Evolutionary conservation across 2,888 invertebrate genomes (phyloP).

Genomic region (Xylocampa areola): DNA sequence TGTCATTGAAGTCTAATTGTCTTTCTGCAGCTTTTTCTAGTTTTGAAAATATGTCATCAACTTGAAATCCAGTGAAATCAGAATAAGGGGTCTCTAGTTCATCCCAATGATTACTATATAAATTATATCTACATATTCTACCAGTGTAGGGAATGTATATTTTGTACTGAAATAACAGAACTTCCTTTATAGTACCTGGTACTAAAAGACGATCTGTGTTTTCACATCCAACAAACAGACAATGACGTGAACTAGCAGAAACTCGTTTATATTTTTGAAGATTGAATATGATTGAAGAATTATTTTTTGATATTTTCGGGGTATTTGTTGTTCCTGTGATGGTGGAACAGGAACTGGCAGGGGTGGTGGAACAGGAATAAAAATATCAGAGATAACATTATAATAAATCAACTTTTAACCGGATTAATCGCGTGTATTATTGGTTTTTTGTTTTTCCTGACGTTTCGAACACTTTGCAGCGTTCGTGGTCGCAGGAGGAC

Average conservation of each 20-base stretch:
- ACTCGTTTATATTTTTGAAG: conserved; percentile 1
- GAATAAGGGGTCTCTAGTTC: background rate
- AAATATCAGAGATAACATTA: too few species aligned
- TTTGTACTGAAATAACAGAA: background rate
- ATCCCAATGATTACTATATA: conserved; percentile 1
- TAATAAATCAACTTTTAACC: too few species aligned
- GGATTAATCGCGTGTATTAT: too few species aligned
- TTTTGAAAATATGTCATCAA: background rate
- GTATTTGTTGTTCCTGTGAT: too few species aligned
- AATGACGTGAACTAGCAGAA: background rate
- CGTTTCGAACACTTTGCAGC: too few species aligned
- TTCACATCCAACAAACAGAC: background rate
- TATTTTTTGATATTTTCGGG: too few species aligned
- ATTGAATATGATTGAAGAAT: too few species aligned
- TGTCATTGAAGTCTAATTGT: background rate
- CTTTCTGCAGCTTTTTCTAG: background rate
- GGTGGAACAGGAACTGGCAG: too few species aligned
- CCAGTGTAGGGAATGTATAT: background rate
- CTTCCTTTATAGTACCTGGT: background rate
- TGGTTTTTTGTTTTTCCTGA: too few species aligned
- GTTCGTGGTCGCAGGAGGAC: too few species aligned
- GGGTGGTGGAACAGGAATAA: too few species aligned
- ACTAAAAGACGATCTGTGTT: background rate
- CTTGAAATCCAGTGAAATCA: conserved; percentile 1
- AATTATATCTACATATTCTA: background rate